Evolutionary conservation across 2,888 invertebrate genomes (phyloP), one percentile per base, ranked within the genome.

Genomic region (Morinoia aosen): DNA sequence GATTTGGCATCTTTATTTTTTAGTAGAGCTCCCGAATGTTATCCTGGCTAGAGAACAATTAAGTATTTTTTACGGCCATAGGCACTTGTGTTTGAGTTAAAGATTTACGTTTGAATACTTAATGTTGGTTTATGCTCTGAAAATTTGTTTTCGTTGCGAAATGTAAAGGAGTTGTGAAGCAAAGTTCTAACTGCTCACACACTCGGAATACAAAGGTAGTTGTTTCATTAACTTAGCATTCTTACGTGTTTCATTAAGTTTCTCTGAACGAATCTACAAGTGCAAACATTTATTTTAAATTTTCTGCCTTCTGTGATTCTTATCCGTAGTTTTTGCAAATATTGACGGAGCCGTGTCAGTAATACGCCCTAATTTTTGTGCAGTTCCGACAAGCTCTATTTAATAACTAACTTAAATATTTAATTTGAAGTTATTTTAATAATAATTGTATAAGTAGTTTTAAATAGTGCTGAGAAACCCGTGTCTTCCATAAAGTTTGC

Each of bases 341-440:
- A 3, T 76, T 76, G 76, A 33, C 33, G 8, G 2, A 16, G 61
- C 61, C 16, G 61, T 61, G 19, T 19, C 19, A 33, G 25, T 16
- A 10, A 76, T 76, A 19, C 76, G 33, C 40, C 90, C 39, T 12
- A 16, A 90, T 90, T 40, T 90, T 40, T 90, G 39, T 48, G 90
- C 90, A 90, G 93, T 93, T 93, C 16, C 57, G 7, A 39, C 93
- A 93, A 57, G 93, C 93, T 57, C 10, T 93, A 93, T 93, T 93
- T 93, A 93, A 93, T 93, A 57, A 93, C n/a, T 93, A 93, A 93
- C 56, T 93, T 90, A 40, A 93, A 93, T 93, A 93, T 93, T 93
- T 93, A 93, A 93, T 57, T 57, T 93, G 48, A 93, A 56, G 57
- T 33, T 57, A 33, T 57, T 93, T 93, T 93, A 93, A 56, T 57